Conservation (phyloP, 1,140 invertebrate species). For the Bombus sylvicola region DNA sequence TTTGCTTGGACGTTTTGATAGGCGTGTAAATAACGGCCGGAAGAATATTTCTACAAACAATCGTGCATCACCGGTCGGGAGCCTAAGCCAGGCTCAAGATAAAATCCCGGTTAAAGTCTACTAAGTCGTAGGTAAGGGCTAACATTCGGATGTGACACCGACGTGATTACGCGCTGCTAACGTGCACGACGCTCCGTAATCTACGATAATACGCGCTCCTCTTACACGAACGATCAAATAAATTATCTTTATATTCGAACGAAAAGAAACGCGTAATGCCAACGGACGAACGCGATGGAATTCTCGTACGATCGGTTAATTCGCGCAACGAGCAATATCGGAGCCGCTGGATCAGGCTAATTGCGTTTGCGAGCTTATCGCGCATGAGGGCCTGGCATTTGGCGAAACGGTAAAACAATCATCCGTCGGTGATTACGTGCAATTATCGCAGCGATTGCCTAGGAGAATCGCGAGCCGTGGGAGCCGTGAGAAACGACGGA, state of each 20-base stretch:
- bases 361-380: slow-evolving; percentile 29
- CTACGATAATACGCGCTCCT: slow-evolving; percentile 17
- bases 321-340: not conserved
- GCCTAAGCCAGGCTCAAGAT: slow-evolving; percentile 45
- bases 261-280: too few species aligned
- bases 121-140: slow-evolving; percentile 42
- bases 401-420: slow-evolving; percentile 37
- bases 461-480: not conserved
- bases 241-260: not conserved
- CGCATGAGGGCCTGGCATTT: not conserved
- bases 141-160: slow-evolving; percentile 2
- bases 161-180: slow-evolving; percentile 30
- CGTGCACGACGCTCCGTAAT: not conserved
- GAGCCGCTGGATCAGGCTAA: not conserved
- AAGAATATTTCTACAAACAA: slow-evolving; percentile 69
- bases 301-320: not conserved
- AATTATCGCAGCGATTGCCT: slow-evolving; percentile 29
- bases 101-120: slow-evolving; percentile 56
- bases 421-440: slow-evolving; percentile 21
- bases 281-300: not conserved
- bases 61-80: slow-evolving; percentile 38
- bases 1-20: slow-evolving; percentile 61
- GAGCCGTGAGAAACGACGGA: slow-evolving; percentile 9
- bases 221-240: not conserved
- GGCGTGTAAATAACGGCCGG: slow-evolving; percentile 65